Evolutionary conservation across 2,888 invertebrate species (phyloP).

Genomic region (Phengaris arion): DNA sequence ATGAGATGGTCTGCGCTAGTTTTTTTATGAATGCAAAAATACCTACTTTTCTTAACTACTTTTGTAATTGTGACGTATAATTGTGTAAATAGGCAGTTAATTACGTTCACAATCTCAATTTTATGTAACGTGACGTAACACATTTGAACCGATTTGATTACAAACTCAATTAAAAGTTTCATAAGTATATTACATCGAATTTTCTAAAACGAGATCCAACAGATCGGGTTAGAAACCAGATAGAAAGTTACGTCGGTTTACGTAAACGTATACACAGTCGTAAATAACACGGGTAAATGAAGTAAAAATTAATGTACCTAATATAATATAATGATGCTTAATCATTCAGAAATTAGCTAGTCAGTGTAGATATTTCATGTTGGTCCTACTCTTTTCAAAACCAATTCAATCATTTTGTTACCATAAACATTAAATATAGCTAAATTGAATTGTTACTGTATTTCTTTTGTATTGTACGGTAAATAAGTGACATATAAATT

Average conservation of each 20-base stretch:
- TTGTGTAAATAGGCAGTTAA: conserved; percentile 23
- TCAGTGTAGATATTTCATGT: not conserved
- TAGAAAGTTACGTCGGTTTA: conserved; percentile 10
- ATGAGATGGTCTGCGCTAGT: not conserved
- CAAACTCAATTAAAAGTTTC: conserved; percentile 26
- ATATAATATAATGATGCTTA: not conserved
- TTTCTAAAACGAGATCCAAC: conserved; percentile 24
- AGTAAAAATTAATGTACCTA: not conserved
- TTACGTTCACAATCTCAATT: conserved; percentile 26
- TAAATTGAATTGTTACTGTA: no score
- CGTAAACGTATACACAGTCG: conserved; percentile 5
- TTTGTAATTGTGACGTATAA: conserved; percentile 1
- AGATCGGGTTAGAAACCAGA: conserved; percentile 19
- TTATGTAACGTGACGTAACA: conserved; percentile 25
- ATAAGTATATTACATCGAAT: conserved; percentile 20
- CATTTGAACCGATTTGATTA: conserved; percentile 10
- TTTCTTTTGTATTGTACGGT: no score
- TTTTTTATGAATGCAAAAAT: not conserved
- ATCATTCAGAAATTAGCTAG: not conserved
- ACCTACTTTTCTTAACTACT: conserved; percentile 15
- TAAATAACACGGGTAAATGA: not conserved
- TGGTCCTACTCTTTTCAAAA: no score
- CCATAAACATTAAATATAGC: no score
- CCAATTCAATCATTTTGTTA: no score
- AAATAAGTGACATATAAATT: no score